Base-by-base conservation (phyloP, 2,888 invertebrate species). In the Lasioglossum figueresi region DNA sequence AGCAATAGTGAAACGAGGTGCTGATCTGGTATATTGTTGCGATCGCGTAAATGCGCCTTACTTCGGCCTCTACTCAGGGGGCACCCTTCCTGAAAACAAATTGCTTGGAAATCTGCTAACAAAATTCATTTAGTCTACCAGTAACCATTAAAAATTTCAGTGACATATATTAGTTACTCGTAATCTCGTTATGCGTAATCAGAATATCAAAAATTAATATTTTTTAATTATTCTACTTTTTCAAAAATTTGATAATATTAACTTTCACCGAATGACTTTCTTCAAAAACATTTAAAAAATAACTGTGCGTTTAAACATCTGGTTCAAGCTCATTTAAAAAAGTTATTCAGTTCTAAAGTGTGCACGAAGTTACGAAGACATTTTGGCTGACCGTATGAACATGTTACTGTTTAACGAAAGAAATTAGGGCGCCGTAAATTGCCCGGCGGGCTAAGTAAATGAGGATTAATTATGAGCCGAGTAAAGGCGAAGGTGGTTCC, bases 401-500 rank as follows among this genome's bases (percentile, higher is more conserved):
- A 19, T 19, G 31, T 63, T 63, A 19, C 31, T 63, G 63, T 31
- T 27, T 2, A 31, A 63, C 63, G 63, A 63, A 63, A 31, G 63
- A 31, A 31, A 31, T 63, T 31, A 63, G 19, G 31, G 31, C 16
- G 3, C 6, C 19, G 8, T 3, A 63, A 63, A 31, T 63, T 19
- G 63, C 31, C 19, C 6, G 34, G 63, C 63, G 63, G 6, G 19
- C 31, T 63, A 63, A 63, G 63, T 63, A 63, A 63, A 63, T 31
- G 63, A 63, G 63, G 63, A 63, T 63, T 63, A 63, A 63, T 63
- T 63, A 63, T 31, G 63, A 63, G n/a, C 31, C 63, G 37, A 1
- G 68, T 10, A 4, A 34, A 31, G 34, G 34, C 70, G 72, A 80
- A 74, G 66, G 77, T 74, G 74, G 73, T 52, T 80, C 56, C 27